A percentile compares a stretch with the other conserved stretches of the same genome.
Evolutionary conservation across 2,888 invertebrate species (phyloP).

Genomic region (Ypsolopha sequella): DNA sequence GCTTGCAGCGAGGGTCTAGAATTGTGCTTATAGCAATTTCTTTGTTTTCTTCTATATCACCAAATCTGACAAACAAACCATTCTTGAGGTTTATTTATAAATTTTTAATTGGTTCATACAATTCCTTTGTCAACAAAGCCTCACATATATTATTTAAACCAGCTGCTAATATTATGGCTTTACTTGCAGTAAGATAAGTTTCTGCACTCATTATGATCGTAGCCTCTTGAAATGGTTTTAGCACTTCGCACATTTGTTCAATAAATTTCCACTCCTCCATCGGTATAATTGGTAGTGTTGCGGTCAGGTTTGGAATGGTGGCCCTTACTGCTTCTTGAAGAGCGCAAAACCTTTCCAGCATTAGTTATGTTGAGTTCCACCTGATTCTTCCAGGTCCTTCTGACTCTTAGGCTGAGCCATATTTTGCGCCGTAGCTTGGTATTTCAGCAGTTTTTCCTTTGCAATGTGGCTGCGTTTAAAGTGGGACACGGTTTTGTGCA

Average conservation of each 20-base stretch:
- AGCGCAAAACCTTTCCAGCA: slow-evolving; percentile 8
- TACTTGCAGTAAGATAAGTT: slow-evolving; percentile 8
- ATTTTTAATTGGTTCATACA: no score
- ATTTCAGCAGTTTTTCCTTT: slow-evolving; percentile 9
- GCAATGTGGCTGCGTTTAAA: neutral
- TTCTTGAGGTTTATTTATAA: no score
- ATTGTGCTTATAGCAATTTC: no score
- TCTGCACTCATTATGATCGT: slow-evolving; percentile 6
- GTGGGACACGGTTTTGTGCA: slow-evolving; percentile 3
- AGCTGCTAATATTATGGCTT: neutral
- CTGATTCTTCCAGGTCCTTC: no score
- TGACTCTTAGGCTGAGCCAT: neutral
- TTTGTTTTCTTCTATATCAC: no score
- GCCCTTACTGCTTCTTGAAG: slow-evolving; percentile 7
- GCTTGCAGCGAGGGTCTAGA: no score
- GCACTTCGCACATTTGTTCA: slow-evolving; percentile 3
- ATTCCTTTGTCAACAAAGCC: no score
- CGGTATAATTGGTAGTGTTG: slow-evolving; percentile 5
- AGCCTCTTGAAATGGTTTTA: slow-evolving; percentile 6
- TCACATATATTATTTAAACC: no score
- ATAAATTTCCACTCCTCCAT: slow-evolving; percentile 7
- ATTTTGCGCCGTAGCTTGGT: slow-evolving; percentile 6
- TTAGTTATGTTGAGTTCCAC: slow-evolving; percentile 9
- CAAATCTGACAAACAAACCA: no score
- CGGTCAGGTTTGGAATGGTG: slow-evolving; percentile 6